Conservation (phyloP, 1,140 invertebrate species). For the Hyposmocoma kahamanoa region DNA sequence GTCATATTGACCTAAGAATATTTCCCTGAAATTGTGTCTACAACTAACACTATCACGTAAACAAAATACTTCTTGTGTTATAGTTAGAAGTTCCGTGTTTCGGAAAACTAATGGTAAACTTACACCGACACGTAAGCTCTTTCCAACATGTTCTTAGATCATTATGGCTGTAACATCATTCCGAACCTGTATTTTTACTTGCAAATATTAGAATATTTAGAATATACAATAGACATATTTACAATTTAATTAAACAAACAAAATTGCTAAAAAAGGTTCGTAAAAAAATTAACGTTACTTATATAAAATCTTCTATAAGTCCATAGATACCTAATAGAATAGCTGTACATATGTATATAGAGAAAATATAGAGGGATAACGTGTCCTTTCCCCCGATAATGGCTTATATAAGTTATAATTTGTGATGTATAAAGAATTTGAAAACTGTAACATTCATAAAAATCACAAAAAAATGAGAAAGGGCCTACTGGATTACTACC, state of each 20-base stretch:
- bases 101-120: too few species aligned
- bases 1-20: too few species aligned
- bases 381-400: constrained; percentile 33
- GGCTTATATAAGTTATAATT: constrained; percentile 49
- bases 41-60: too few species aligned
- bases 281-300: constrained; percentile 10
- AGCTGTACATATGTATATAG: constrained; percentile 63
- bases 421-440: constrained; percentile 45
- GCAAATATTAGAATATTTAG: constrained; percentile 11
- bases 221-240: constrained; percentile 20
- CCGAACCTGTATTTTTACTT: too few species aligned
- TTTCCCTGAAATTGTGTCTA: too few species aligned
- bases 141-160: too few species aligned
- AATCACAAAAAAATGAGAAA: constrained; percentile 55
- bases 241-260: constrained; percentile 13
- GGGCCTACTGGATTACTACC: constrained; percentile 43
- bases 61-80: too few species aligned
- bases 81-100: too few species aligned
- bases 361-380: constrained; percentile 28
- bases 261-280: constrained; percentile 6
- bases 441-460: constrained; percentile 35
- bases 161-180: too few species aligned
- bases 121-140: too few species aligned
- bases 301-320: constrained; percentile 22
- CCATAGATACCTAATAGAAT: constrained; percentile 30